These are phyloP conservation scores for Mesochorus sp. DNA, from an alignment of 2,888 invertebrate species.

Conservation along the genomic window DNA sequence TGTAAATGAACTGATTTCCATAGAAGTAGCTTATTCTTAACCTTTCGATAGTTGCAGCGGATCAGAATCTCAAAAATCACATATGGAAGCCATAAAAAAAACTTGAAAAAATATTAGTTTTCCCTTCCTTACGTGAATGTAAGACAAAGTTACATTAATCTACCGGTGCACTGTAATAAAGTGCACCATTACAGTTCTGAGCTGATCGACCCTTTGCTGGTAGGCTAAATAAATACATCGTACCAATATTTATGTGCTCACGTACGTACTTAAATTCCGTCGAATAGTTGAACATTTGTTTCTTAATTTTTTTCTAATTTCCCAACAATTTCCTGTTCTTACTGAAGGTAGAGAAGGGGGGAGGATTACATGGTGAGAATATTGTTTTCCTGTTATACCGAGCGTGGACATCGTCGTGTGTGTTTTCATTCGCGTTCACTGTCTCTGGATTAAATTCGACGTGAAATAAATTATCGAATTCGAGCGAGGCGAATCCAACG, in stretches of 20 bases:
- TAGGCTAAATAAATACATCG: slow-evolving; percentile 32
- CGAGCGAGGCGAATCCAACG: slow-evolving; percentile 24
- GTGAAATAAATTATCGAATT: slow-evolving; percentile 52
- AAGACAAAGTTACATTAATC: too few species aligned
- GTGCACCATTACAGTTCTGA: too few species aligned
- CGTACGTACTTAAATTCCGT: slow-evolving; percentile 39
- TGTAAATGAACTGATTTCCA: too few species aligned
- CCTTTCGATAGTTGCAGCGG: too few species aligned
- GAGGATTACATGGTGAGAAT: neutral
- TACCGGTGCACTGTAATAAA: too few species aligned
- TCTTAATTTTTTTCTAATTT: neutral
- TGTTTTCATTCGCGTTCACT: slow-evolving; percentile 3
- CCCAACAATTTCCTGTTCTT: slow-evolving; percentile 1
- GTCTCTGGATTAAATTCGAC: slow-evolving; percentile 46
- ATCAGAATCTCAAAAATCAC: too few species aligned
- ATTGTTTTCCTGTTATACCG: neutral
- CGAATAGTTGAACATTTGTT: neutral
- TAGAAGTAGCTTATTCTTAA: too few species aligned
- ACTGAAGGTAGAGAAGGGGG: too few species aligned
- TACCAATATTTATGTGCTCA: slow-evolving; percentile 32
- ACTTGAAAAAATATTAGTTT: too few species aligned
- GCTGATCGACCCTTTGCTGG: neutral
- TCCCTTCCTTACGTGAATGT: too few species aligned
- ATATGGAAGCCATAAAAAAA: too few species aligned
- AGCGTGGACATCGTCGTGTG: neutral